Base-by-base conservation (phyloP, 2,888 invertebrate species). In the Nomada ferruginata region DNA sequence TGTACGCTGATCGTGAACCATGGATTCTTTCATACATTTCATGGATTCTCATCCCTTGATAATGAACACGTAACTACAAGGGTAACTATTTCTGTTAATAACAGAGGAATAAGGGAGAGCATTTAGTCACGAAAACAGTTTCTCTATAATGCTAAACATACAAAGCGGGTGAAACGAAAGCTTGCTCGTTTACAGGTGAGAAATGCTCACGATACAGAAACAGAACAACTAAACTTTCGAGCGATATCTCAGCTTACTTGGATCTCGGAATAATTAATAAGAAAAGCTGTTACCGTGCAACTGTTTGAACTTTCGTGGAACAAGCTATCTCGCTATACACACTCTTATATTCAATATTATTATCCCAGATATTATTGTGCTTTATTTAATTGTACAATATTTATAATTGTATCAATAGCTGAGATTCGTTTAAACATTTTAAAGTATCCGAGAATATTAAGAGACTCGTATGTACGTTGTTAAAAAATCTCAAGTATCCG, bases 221-320 rank as follows among this genome's bases (percentile, higher is more conserved):
- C 44, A 69, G 53, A 53, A 47, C 18, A 64, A 18, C 2, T 50
- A 64, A 52, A 55, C 9, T 23, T 69, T 18, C 36, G 36, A 5
- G 5, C 36, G 7, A 36, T 7, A 42, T 63, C n/a, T 50, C 47
- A 47, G 50, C 60, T 42, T 15, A 23, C 13, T 15, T 26, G 70
- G 18, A 23, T 42, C 13, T 18, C 15, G 36, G 66, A 53, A 44
- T 66, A 73, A 78, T 78, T 73, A 78, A 55, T 20, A 71, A 55
- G 50, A 50, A 55, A 71, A 55, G 64, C 64, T 61, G 23, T 20
- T 15, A 55, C n/a, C 13, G 55, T 11, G 15, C 36, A 74, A 66
- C 73, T 78, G 65, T 68, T 68, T 55, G 65, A 26, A 44, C 60
- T 68, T 42, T 36, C 36, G 23, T 20, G 64, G 36, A 63, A 74